Evolutionary conservation across 2,888 invertebrate species (phyloP).

Genomic region (Ectemnius lituratus): DNA sequence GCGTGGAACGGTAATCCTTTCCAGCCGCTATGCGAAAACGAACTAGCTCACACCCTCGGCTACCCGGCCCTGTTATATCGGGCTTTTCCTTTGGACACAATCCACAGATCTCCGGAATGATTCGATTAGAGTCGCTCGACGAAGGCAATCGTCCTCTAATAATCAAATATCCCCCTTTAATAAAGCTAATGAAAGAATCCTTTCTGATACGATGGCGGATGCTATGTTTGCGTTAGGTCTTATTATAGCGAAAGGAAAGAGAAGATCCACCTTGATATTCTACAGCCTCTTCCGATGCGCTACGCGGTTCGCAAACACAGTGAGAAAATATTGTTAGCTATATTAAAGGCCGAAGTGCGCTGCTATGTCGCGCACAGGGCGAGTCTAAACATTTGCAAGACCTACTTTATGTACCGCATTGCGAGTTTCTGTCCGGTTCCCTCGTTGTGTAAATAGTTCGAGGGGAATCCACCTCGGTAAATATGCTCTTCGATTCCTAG

Average conservation of each 20-base stretch:
- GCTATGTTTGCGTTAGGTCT: too few species aligned
- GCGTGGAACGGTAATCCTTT: constrained; percentile 44
- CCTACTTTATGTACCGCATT: constrained; percentile 41
- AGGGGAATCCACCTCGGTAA: constrained; percentile 63
- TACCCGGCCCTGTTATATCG: constrained; percentile 24
- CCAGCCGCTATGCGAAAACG: constrained; percentile 34
- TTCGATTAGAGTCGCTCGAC: constrained; percentile 7
- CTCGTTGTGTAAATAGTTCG: constrained; percentile 59
- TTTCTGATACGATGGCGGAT: too few species aligned
- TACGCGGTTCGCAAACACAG: background rate
- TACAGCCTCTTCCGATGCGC: too few species aligned
- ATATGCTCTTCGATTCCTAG: constrained; percentile 68
- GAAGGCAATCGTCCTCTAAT: too few species aligned
- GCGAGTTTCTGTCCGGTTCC: constrained; percentile 37
- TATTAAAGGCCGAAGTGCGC: too few species aligned
- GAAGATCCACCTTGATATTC: too few species aligned
- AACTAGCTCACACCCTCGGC: constrained; percentile 32
- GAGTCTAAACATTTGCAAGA: constrained; percentile 58
- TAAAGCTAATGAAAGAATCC: too few species aligned
- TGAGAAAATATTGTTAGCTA: too few species aligned
- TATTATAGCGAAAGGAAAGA: too few species aligned
- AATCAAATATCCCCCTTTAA: too few species aligned
- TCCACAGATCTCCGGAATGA: constrained; percentile 33
- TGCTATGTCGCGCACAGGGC: constrained; percentile 15
- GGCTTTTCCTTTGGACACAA: constrained; percentile 26